Base-by-base conservation (phyloP, 2,888 invertebrate genomes). In the Synergus itoensis region DNA sequence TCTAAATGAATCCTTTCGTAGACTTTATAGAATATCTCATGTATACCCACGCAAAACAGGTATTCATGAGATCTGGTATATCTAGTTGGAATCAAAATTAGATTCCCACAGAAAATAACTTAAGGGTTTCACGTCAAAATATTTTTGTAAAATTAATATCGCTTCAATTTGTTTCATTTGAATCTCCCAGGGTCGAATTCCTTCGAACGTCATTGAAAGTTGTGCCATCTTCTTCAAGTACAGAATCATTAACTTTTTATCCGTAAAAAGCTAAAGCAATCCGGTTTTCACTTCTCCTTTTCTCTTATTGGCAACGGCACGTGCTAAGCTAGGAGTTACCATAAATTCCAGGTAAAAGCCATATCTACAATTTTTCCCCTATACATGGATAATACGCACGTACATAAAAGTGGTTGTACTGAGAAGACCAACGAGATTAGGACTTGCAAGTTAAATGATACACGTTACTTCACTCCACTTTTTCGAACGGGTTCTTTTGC, bases 401-500 rank as follows among this genome's bases (percentile, higher is more conserved):
- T 69, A 43, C 16, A 5, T n/a, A 65, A n/a, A 12, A 28, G 8
- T 28, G 28, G 16, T 45, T 45, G 12, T 48, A 14, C 48, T 48
- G 4, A 48, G 73, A 73, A 48, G 48, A 73, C 73, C 9, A 28
- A 73, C 48, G 48, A 73, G 48, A 73, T 53, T 73, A 73, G 53
- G n/a, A 73, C 16, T 73, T 73, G 73, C 73, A 73, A 73, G n/a
- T 36, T 53, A 73, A 73, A 73, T 73, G 73, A 73, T 53, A 53
- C 69, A 69, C 45, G 48, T 69, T 67, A 67, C 67, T 67, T 28
- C 64, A 64, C 65, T 65, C 65, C 16, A 73, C 73, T 73, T 73
- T 73, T 48, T 53, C 9, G 9, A 48, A 28, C 16, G 16, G 48
- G 48, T 53, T 73, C 9, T 53, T 53, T 53, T 9, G 48, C 73